Evolutionary conservation across 2,888 invertebrate genomes (phyloP), one percentile per base, ranked within the genome.

Genomic region (Eurois occulta): DNA sequence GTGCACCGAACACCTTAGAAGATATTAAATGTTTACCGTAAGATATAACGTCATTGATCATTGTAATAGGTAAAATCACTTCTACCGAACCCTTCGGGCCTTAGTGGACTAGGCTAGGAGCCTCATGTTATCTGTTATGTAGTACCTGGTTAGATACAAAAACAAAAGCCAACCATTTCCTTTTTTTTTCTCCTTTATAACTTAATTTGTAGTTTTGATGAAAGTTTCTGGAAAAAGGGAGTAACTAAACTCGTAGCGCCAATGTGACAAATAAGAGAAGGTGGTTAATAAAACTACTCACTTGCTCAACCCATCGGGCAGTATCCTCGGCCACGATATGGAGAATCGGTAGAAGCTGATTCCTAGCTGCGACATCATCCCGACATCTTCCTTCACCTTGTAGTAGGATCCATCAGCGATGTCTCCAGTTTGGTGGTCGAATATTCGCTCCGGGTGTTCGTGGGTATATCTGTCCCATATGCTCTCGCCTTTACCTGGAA

Each of bases 381-480:
- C 88, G 0, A 98, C 97, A 87, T 98, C 98, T 41, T 97, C 96
- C 85, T 95, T 94, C 91, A 97, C 97, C 79, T 94, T 96, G 91
- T 98, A 97, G 92, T 98, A 98, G 46, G 98, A 97, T 91, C 98
- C 97, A 75, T 97, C 97, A 0, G 98, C 97, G 0, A 97, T 93
- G 89, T 98, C 97, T 0, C 97, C 98, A 48, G 96, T 97, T n/a
- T 94, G 92, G 64, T 94, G 94, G 88, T 98, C 97, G 70, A 93
- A 94, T 0, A 98, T 95, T 0, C 95, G 89, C 5, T 97, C 96
- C 0, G 97, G 96, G 65, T 95, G 88, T 10, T 91, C 89, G 86
- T 97, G 97, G 0, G 97, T 97, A 87, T 97, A 97, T 16, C 94
- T 95, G 91, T 98, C 98, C 98, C 98, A 98, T 38, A 98, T 97